Evolutionary conservation across 2,113 vertebrate species (phyloP).

Genomic region (Tapirus terrestris): DNA sequence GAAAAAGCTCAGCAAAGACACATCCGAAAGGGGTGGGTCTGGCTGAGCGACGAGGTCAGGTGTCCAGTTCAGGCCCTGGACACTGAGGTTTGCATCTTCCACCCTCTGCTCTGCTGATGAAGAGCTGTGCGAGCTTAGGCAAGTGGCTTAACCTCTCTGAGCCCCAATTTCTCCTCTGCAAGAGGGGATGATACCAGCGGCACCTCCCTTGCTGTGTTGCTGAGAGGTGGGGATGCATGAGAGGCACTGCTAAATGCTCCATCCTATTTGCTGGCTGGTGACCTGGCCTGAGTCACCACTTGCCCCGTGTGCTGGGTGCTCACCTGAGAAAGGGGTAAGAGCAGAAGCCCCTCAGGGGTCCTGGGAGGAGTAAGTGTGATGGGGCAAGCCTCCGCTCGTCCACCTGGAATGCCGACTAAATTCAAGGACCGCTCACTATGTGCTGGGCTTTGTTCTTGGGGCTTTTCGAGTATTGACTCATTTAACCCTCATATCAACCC

Average conservation of each 20-base stretch:
- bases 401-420: neutral
- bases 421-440: neutral
- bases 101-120: neutral
- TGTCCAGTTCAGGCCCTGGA: neutral
- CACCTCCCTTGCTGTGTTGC: accelerated
- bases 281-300: neutral
- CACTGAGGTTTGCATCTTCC: neutral
- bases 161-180: no score
- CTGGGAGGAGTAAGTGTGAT: neutral
- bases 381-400: neutral
- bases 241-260: neutral
- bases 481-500: neutral
- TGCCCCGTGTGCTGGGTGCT: neutral
- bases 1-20: neutral
- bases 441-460: neutral
- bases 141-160: neutral
- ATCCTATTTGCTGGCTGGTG: no score
- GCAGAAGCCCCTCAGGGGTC: neutral
- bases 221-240: accelerated
- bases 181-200: neutral
- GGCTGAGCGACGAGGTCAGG: neutral
- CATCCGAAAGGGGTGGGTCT: neutral
- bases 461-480: neutral
- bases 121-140: neutral
- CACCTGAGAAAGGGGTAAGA: neutral